phyloP scores from a whole-genome alignment of 2,797 vertebrate genomes.

The Bryconaethiops microstoma region DNA sequence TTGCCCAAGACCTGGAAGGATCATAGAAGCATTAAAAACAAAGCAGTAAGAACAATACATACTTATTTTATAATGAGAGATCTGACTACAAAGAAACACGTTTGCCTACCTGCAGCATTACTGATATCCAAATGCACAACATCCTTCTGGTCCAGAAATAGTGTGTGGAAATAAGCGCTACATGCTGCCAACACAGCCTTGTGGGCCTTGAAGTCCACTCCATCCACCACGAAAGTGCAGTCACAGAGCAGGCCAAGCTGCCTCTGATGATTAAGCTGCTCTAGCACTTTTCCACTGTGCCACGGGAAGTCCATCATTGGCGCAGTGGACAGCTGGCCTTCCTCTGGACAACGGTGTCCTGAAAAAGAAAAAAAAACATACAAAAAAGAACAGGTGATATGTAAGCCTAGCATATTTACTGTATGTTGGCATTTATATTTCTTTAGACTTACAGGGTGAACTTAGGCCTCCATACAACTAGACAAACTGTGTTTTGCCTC shows the following conservation, averaged over 20 bases:
- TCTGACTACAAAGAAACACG: neutral
- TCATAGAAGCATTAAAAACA: constrained; percentile 8
- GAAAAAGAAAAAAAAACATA: neutral
- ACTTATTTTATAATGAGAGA: neutral
- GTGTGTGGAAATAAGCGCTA: constrained; percentile 94
- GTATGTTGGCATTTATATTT: neutral
- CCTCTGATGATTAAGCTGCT: constrained; percentile 92
- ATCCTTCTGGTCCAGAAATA: constrained; percentile 96
- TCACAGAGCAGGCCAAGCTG: constrained; percentile 92
- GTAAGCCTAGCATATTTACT: neutral
- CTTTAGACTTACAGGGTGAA: neutral
- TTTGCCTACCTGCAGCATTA: constrained; percentile 87
- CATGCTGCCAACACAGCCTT: constrained; percentile 95
- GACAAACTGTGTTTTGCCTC: neutral
- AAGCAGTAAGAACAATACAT: neutral
- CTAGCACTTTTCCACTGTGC: constrained; percentile 92
- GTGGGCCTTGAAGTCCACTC: constrained; percentile 95
- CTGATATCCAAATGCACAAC: constrained; percentile 98
- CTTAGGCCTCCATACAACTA: neutral
- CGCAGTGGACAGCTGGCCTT: neutral
- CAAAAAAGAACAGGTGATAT: neutral
- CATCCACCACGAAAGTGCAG: constrained; percentile 97
- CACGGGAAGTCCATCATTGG: constrained; percentile 92
- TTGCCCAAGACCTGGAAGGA: constrained; percentile 87
- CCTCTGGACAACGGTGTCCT: constrained; percentile 12